These are phyloP conservation scores for Ctenosaura bakeri DNA, from an alignment of 2,797 vertebrate species.

Conservation along the genomic window DNA sequence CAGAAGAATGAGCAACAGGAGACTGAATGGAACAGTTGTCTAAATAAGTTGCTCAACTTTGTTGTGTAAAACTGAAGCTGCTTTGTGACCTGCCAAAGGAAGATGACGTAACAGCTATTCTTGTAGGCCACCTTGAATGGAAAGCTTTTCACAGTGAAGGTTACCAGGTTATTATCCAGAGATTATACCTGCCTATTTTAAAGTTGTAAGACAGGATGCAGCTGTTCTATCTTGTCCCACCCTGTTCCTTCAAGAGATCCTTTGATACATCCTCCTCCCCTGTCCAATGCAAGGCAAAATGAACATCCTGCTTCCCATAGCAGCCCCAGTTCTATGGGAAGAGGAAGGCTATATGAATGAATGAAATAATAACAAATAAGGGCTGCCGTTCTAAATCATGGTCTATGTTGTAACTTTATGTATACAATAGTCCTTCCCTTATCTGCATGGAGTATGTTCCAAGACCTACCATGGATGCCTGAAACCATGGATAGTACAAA, in stretches of 20 bases:
- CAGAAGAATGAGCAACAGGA: not conserved
- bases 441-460: too few species aligned
- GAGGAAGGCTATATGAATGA: not conserved
- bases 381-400: too few species aligned
- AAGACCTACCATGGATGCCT: too few species aligned
- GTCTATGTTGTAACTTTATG: too few species aligned
- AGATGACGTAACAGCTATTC: not conserved
- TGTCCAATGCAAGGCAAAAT: not conserved
- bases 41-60: not conserved
- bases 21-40: not conserved
- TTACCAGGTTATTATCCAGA: not conserved
- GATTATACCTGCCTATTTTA: not conserved
- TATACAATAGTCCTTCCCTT: too few species aligned
- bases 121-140: not conserved
- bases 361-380: too few species aligned
- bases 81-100: not conserved
- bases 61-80: not conserved
- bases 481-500: too few species aligned
- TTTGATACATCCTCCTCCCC: not conserved
- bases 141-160: not conserved
- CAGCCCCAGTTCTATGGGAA: too few species aligned
- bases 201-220: not conserved
- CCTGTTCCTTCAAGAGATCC: not conserved
- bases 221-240: not conserved
- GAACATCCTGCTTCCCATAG: not conserved